Conservation (phyloP, 2,888 invertebrate species). For the Conomelus anceps region DNA sequence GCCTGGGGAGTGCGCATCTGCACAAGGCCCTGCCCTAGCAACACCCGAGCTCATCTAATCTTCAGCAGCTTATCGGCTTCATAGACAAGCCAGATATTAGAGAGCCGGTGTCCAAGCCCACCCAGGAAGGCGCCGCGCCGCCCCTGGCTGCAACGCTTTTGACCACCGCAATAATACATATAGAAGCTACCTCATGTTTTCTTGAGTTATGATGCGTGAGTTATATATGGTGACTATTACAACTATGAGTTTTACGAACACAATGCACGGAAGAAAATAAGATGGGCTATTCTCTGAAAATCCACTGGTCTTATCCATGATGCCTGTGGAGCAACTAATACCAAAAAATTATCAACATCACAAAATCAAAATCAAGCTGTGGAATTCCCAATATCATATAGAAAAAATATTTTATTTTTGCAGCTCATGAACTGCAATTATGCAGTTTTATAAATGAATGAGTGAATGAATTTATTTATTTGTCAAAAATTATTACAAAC, state of each 20-base stretch:
- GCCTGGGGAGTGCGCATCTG: neutral
- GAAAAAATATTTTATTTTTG: too few species aligned
- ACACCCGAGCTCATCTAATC: conserved; percentile 44
- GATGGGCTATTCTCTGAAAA: neutral
- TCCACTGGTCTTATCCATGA: too few species aligned
- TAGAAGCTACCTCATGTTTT: neutral
- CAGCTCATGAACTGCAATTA: too few species aligned
- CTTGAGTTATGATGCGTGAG: neutral
- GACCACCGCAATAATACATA: neutral
- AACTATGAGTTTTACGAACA: neutral
- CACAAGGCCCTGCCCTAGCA: too few species aligned
- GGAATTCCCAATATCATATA: too few species aligned
- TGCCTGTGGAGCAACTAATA: too few species aligned
- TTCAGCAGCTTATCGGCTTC: conserved; percentile 47
- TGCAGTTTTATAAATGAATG: too few species aligned
- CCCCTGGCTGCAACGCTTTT: neutral
- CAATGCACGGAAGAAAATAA: neutral
- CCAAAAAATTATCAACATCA: too few species aligned
- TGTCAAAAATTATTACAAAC: too few species aligned
- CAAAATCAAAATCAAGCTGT: too few species aligned
- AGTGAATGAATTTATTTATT: too few species aligned
- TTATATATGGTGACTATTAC: neutral
- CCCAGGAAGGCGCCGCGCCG: neutral
- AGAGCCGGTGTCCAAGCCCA: neutral
- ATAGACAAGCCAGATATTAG: neutral